phyloP scores from a whole-genome alignment of 2,797 vertebrate genomes.

The Hippocampus kuda region DNA sequence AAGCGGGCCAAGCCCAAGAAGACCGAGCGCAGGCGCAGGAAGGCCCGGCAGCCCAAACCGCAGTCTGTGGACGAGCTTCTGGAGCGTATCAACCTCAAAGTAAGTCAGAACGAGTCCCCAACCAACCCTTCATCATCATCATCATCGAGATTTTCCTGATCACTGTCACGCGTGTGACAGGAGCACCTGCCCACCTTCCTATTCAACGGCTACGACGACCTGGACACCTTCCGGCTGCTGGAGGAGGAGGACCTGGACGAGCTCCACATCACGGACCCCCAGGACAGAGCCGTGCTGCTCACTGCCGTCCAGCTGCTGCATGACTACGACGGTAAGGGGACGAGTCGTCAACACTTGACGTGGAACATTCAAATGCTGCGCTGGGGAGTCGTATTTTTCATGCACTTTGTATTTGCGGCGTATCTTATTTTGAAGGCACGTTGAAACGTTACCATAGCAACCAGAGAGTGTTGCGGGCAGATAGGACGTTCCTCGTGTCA shows the following conservation, averaged over 20 bases:
- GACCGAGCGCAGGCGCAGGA: constrained; percentile 79
- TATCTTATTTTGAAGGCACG: no score
- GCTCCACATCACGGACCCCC: constrained; percentile 87
- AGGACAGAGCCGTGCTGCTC: constrained; percentile 89
- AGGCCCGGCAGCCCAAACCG: constrained; percentile 83
- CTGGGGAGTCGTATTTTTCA: no score
- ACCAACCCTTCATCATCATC: constrained; percentile 9
- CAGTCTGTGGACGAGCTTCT: constrained; percentile 93
- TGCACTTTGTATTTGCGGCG: no score
- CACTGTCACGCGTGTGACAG: constrained; percentile 44
- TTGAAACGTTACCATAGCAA: no score
- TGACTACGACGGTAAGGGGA: constrained; percentile 74
- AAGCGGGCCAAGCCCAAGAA: constrained; percentile 94
- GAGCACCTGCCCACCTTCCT: constrained; percentile 98
- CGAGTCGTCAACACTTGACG: background rate
- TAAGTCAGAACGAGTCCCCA: background rate
- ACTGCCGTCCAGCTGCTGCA: constrained; percentile 94
- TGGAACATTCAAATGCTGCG: no score
- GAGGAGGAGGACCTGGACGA: constrained; percentile 97
- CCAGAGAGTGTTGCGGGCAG: no score
- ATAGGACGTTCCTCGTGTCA: no score
- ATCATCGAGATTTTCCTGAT: background rate
- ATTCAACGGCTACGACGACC: constrained; percentile 95
- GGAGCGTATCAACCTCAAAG: constrained; percentile 93
- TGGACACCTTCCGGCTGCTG: constrained; percentile 94